Evolutionary conservation across 2,888 invertebrate genomes (phyloP), one percentile per base, ranked within the genome.

Genomic region (Drosophila sordidula): DNA sequence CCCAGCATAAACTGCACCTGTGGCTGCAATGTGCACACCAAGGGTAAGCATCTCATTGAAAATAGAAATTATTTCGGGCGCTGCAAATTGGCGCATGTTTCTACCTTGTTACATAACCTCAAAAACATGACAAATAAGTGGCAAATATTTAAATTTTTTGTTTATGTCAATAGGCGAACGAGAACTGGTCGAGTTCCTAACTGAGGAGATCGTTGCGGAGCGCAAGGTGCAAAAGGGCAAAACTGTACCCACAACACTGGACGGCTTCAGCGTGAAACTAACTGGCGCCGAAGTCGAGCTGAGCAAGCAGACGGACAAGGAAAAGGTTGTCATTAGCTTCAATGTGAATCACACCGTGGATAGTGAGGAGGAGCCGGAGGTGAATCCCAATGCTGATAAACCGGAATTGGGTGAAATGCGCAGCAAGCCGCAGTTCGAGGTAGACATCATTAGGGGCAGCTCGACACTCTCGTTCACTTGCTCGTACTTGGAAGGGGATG

Each of bases 261-360:
- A 96, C 22, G 98, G 97, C 1, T 99, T 98, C 90, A 93, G 94
- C 59, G 95, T 98, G 0, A 94, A 95, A 57, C 93, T 95, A 1
- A 94, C 96, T 63, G 97, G 97, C 2, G 96, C 98, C 29, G 97
- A 98, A 91, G 96, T 99, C 4, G 95, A 95, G 29, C 93, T 99
- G 64, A 94, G 94, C 81, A 99, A 97, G 93, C 92, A 94, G 82
- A 89, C 93, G 3, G 94, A 94, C 47, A 94, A 95, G 87, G 97
- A 97, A 93, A 94, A 93, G 72, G 94, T 98, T 70, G 94, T 94
- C 52, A 94, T 99, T 45, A 95, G 94, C 59, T 96, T 98, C 92
- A 98, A 98, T 91, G 96, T 99, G 0, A 99, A 99, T 92, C 98
- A 98, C 92, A 97, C 98, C 0, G 98, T 99, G 0, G 98, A 98